phyloP scores from a whole-genome alignment of 1,140 invertebrate species.

The Eriocheir sinensis region DNA sequence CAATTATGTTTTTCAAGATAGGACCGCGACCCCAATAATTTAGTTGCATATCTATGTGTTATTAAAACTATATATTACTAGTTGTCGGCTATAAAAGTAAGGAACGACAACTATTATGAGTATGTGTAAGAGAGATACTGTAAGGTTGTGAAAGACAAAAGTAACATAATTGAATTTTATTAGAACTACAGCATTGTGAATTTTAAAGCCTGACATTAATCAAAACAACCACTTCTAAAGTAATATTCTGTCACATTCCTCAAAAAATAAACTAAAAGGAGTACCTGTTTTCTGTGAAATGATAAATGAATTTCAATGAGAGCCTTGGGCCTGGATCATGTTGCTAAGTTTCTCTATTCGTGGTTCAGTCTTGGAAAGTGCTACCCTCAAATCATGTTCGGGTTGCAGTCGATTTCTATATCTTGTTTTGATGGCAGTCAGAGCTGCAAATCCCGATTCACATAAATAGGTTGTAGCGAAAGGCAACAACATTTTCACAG shows the following conservation, averaged over 20 bases:
- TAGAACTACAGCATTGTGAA: background rate
- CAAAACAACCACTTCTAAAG: background rate
- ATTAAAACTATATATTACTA: too few relatives aligned
- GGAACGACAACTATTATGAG: too few relatives aligned
- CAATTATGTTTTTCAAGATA: too few relatives aligned
- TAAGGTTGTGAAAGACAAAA: background rate
- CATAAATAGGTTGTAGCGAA: background rate
- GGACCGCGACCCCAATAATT: too few relatives aligned
- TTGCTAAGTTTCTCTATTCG: background rate
- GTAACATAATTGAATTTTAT: constrained; percentile 7
- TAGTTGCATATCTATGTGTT: too few relatives aligned
- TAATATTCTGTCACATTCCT: constrained; percentile 31
- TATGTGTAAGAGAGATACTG: background rate
- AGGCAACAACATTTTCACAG: background rate
- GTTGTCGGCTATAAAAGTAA: too few relatives aligned
- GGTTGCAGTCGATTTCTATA: constrained; percentile 40
- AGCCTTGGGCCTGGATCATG: background rate
- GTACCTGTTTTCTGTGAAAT: background rate
- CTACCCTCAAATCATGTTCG: constrained; percentile 33
- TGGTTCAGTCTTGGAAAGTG: constrained; percentile 24
- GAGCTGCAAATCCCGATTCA: background rate
- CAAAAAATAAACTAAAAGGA: background rate
- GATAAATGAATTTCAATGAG: background rate
- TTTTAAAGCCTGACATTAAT: background rate
- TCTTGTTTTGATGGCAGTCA: background rate